phyloP scores from a whole-genome alignment of 2,888 invertebrate genomes.

The Lasioglossum leucozonium region DNA sequence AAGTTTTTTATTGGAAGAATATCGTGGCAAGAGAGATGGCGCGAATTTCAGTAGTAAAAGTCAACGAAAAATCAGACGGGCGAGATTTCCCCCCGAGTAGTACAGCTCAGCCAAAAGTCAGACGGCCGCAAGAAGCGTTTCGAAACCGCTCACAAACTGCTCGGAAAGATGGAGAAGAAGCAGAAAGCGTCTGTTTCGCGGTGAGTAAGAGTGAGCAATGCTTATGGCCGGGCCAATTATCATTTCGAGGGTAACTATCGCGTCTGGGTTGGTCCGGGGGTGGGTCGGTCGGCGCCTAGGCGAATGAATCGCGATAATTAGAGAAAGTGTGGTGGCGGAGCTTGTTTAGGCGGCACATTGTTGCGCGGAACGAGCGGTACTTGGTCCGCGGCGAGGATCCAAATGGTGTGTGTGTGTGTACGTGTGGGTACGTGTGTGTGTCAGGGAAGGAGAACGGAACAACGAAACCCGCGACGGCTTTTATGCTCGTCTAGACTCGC shows the following conservation, averaged over 20 bases:
- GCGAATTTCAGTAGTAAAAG: too few relatives aligned
- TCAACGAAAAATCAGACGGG: too few relatives aligned
- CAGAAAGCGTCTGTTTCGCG: not conserved
- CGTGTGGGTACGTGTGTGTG: not conserved
- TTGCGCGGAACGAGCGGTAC: not conserved
- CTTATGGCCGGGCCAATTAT: constrained; percentile 54
- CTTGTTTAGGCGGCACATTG: not conserved
- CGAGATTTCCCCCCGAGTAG: too few relatives aligned
- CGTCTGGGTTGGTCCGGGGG: not conserved
- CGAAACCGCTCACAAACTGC: too few relatives aligned
- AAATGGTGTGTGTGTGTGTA: not conserved
- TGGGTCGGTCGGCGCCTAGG: not conserved
- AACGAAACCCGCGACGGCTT: not conserved
- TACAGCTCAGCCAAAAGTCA: too few relatives aligned
- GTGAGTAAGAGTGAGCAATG: constrained; percentile 3
- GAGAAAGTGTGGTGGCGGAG: constrained; percentile 58
- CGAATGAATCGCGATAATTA: constrained; percentile 68
- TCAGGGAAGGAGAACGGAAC: not conserved
- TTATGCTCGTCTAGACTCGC: constrained; percentile 26
- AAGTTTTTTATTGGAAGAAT: too few relatives aligned
- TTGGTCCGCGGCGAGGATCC: not conserved
- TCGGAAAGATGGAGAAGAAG: not conserved
- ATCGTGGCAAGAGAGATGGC: too few relatives aligned
- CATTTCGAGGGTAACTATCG: constrained; percentile 62
- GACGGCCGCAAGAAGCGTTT: too few relatives aligned